These are phyloP conservation scores for Ormyrus thymus DNA, from an alignment of 2,888 invertebrate genomes.

Conservation along the genomic window DNA sequence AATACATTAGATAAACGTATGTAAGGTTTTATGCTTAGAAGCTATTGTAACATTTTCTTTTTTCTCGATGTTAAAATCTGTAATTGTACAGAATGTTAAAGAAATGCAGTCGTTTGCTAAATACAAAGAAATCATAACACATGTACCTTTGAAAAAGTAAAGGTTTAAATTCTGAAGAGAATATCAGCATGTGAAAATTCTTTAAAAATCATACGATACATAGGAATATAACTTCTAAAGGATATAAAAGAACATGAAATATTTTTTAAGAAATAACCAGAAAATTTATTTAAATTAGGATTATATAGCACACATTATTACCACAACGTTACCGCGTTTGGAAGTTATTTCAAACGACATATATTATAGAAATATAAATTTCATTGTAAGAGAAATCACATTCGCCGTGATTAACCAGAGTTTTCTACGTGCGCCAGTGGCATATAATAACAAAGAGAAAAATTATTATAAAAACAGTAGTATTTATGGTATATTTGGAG, in stretches of 20 bases:
- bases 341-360: slow-evolving; percentile 51
- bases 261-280: slow-evolving; percentile 64
- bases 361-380: slow-evolving; percentile 52
- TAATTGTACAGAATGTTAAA: slow-evolving; percentile 14
- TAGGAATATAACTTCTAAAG: slow-evolving; percentile 30
- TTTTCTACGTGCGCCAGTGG: slow-evolving; percentile 53
- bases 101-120: background rate
- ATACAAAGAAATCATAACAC: background rate
- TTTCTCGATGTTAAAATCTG: background rate
- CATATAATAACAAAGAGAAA: slow-evolving; percentile 35
- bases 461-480: slow-evolving; percentile 28
- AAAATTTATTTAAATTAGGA: slow-evolving; percentile 62
- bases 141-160: slow-evolving; percentile 7
- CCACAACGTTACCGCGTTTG: slow-evolving; percentile 55
- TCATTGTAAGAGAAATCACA: slow-evolving; percentile 49
- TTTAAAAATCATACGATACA: background rate
- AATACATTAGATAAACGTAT: background rate
- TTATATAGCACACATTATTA: slow-evolving; percentile 58
- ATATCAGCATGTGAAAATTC: background rate
- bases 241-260: slow-evolving; percentile 56
- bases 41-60: background rate
- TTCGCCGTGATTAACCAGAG: slow-evolving; percentile 54
- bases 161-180: slow-evolving; percentile 2
- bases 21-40: too few relatives aligned
- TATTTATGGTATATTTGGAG: slow-evolving; percentile 27